Evolutionary conservation across 1,140 invertebrate genomes (phyloP).

Genomic region (Callitettix versicolor): DNA sequence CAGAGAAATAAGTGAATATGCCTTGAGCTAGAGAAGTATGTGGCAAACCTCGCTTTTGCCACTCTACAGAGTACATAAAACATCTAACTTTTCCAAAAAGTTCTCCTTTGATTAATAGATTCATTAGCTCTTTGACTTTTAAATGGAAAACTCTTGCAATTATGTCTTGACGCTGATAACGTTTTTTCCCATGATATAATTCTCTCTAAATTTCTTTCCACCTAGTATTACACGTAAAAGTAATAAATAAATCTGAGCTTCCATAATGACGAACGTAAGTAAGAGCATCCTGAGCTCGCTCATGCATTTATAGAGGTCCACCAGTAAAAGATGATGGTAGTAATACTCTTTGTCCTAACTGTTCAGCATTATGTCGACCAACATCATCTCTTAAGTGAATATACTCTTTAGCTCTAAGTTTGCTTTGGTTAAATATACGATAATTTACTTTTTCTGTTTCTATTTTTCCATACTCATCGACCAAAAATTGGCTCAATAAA

Average conservation of each 20-base stretch:
- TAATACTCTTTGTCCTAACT: conserved; percentile 27
- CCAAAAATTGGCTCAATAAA: conserved; percentile 33
- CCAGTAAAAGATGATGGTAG: conserved; percentile 32
- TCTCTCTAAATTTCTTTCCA: conserved; percentile 23
- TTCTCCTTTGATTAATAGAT: conserved; percentile 1
- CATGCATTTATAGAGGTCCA: conserved; percentile 34
- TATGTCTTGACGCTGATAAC: background rate
- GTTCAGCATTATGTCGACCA: conserved; percentile 6
- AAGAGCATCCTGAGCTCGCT: conserved; percentile 36
- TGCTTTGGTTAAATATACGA: conserved; percentile 34
- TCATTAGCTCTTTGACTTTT: conserved; percentile 11
- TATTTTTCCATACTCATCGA: conserved; percentile 40
- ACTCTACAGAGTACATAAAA: conserved; percentile 35
- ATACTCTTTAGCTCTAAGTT: conserved; percentile 37
- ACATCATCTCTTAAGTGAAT: conserved; percentile 32
- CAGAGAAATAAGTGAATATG: conserved; percentile 39
- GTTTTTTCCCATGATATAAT: background rate
- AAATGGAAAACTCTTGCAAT: conserved; percentile 12
- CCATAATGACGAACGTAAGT: conserved; percentile 33
- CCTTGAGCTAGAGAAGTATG: too few relatives aligned
- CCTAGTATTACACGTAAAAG: conserved; percentile 19
- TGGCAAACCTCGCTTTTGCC: conserved; percentile 35
- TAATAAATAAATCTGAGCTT: conserved; percentile 21
- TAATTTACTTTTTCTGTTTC: conserved; percentile 34
- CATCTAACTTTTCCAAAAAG: conserved; percentile 19